Evolutionary conservation across 1,140 invertebrate species (phyloP).

Genomic region (Batillaria attramentaria): DNA sequence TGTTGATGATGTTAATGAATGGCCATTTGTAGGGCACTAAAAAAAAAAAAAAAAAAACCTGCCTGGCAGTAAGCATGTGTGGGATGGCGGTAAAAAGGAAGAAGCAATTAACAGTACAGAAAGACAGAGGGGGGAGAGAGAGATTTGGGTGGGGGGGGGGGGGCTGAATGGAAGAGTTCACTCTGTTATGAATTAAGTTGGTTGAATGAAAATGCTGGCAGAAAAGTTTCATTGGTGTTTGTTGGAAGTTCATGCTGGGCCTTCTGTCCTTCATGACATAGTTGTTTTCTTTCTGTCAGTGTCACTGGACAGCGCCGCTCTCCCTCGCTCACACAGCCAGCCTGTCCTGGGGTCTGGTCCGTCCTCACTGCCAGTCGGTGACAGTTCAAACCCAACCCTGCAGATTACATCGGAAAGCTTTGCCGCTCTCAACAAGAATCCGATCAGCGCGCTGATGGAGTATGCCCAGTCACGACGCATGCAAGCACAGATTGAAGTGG

Average conservation of each 20-base stretch:
- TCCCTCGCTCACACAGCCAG: conserved; percentile 13
- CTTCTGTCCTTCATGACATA: no score
- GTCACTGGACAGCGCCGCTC: background rate
- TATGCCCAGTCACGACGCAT: conserved; percentile 71
- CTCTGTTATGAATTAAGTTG: background rate
- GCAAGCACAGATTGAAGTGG: conserved; percentile 67
- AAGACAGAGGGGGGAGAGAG: no score
- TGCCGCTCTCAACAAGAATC: conserved; percentile 72
- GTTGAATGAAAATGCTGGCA: background rate
- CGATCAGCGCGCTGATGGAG: conserved; percentile 73
- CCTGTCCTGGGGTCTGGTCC: background rate
- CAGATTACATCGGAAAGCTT: conserved; percentile 68
- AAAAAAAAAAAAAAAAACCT: no score
- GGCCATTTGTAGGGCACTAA: no score
- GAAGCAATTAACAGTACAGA: no score
- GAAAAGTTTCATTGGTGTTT: background rate
- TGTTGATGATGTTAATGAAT: no score
- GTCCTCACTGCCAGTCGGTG: background rate
- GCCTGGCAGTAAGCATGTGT: no score
- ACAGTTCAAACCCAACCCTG: conserved; percentile 15
- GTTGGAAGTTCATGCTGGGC: no score
- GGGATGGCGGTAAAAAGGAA: no score
- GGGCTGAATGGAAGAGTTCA: no score
- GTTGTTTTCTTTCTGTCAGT: background rate
- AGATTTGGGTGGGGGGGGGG: no score